These are phyloP conservation scores for Prolemur simus DNA, from an alignment of 2,113 vertebrate species.

Conservation along the genomic window DNA sequence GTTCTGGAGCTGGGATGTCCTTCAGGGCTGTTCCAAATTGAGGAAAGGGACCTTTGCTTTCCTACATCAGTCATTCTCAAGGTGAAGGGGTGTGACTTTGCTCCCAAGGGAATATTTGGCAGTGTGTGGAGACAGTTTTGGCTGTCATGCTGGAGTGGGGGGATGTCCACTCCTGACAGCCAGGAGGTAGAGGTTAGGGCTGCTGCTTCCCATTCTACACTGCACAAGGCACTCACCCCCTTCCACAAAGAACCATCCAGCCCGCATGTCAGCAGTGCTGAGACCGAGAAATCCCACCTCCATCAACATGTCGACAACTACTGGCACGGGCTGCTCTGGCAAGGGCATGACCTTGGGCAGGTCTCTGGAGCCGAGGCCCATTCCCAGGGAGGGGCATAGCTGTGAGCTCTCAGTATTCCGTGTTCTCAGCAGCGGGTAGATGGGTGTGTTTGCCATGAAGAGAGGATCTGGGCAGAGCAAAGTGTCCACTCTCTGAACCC, in stretches of 20 bases:
- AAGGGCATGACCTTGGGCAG: neutral
- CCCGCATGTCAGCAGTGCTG: neutral
- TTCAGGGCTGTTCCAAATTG: too few species aligned
- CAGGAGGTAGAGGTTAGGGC: neutral
- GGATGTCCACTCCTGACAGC: too few species aligned
- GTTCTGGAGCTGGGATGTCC: neutral
- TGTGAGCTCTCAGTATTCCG: neutral
- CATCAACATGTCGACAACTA: fast-evolving
- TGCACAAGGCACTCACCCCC: neutral
- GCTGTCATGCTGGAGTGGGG: neutral
- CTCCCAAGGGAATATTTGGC: neutral
- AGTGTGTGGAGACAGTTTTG: neutral
- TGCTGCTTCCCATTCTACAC: neutral
- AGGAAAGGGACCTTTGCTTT: neutral
- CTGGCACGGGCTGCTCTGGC: neutral
- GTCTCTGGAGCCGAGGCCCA: neutral
- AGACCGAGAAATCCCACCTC: neutral
- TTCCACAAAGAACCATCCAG: neutral
- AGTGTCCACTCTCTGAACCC: neutral
- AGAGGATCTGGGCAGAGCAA: neutral
- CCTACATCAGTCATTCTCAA: neutral
- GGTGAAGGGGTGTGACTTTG: neutral
- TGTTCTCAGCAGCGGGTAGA: neutral
- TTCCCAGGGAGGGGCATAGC: neutral
- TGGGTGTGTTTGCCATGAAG: neutral